These are phyloP conservation scores for Caradrina kadenii DNA, from an alignment of 2,888 invertebrate species.

Conservation along the genomic window DNA sequence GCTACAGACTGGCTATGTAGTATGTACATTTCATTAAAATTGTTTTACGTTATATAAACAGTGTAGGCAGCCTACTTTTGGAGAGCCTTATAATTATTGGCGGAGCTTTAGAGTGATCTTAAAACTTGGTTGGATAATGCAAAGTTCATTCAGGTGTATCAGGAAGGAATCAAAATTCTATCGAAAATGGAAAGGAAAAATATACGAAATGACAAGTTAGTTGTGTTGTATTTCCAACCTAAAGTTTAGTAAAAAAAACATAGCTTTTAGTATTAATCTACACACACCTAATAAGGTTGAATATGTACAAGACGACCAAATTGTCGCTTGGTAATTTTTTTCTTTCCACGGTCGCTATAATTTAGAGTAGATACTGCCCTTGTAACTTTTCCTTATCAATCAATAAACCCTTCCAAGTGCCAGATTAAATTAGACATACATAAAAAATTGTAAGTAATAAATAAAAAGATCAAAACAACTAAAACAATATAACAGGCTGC, in stretches of 20 bases:
- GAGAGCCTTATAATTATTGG: slow-evolving; percentile 9
- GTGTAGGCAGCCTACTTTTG: slow-evolving; percentile 10
- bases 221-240: no score
- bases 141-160: background rate
- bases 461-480: slow-evolving; percentile 32
- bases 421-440: slow-evolving; percentile 4
- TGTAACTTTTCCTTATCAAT: background rate
- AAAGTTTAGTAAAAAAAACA: no score
- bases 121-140: background rate
- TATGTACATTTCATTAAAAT: slow-evolving; percentile 71
- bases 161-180: background rate
- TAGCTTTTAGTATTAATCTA: no score
- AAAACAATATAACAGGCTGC: slow-evolving; percentile 60
- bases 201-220: no score
- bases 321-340: no score
- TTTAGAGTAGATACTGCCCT: no score
- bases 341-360: no score
- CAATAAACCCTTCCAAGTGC: background rate
- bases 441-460: slow-evolving; percentile 13
- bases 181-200: no score
- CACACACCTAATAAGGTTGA: no score
- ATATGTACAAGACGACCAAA: no score
- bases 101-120: background rate
- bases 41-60: slow-evolving; percentile 51
- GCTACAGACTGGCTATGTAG: slow-evolving; percentile 62